A percentile compares a stretch with the other conserved stretches of the same genome.
Conservation (phyloP, 2,113 vertebrate species). For the Tiliqua scincoides region DNA sequence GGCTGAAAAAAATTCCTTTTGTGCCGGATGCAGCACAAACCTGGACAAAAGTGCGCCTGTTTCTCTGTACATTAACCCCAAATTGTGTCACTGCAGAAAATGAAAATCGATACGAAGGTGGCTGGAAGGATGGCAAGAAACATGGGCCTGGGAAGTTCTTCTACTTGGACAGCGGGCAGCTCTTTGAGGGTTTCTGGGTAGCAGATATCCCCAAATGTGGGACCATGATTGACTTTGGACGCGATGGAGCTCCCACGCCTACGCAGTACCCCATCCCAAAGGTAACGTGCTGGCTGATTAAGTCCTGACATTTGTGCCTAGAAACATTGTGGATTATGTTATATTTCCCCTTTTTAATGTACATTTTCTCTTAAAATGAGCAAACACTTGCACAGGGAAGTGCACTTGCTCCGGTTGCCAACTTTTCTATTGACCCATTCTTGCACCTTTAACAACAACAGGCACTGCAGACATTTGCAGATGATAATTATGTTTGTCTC, state of each 20-base stretch:
- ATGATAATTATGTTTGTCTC: not conserved
- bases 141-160: slow-evolving; percentile 84
- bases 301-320: not conserved
- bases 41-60: fast-evolving
- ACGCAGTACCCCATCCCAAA: slow-evolving; percentile 85
- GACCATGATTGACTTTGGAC: slow-evolving; percentile 81
- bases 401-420: not conserved
- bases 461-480: not conserved
- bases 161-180: slow-evolving; percentile 81
- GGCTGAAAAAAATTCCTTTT: too few species aligned
- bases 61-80: too few species aligned
- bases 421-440: not conserved
- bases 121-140: slow-evolving; percentile 87
- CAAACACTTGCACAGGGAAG: not conserved
- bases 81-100: slow-evolving; percentile 70
- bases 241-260: slow-evolving; percentile 74
- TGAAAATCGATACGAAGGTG: slow-evolving; percentile 86
- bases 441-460: not conserved
- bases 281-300: slow-evolving; percentile 69
- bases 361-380: not conserved
- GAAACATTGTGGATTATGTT: too few species aligned
- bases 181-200: slow-evolving; percentile 89
- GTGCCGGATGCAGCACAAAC: too few species aligned
- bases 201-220: slow-evolving; percentile 86
- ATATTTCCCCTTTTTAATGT: too few species aligned